phyloP scores from a whole-genome alignment of 2,888 invertebrate genomes.

The Nymphalis urticae region DNA sequence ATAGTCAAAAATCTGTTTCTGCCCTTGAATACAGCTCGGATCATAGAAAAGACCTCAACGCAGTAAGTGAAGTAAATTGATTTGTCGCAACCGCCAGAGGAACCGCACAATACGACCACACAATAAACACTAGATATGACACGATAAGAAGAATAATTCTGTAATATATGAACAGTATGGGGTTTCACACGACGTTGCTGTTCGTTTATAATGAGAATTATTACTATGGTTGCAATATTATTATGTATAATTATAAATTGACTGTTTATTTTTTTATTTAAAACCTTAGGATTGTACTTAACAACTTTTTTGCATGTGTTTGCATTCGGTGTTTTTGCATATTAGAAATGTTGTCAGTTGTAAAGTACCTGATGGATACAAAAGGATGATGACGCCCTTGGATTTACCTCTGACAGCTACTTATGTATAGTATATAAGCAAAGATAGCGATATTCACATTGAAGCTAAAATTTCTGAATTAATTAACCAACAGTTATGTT shows the following conservation, averaged over 20 bases:
- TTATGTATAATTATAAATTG: neutral
- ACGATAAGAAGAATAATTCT: conserved; percentile 48
- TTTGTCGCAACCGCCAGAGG: conserved; percentile 40
- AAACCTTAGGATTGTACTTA: too few species aligned
- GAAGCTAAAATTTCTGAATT: too few species aligned
- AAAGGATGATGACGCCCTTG: too few species aligned
- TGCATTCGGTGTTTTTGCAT: too few species aligned
- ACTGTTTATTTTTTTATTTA: too few species aligned
- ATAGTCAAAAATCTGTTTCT: neutral
- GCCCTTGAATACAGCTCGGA: conserved; percentile 39
- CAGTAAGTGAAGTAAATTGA: conserved; percentile 58
- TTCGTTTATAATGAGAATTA: conserved; percentile 29
- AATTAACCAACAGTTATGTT: too few species aligned
- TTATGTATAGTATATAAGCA: too few species aligned
- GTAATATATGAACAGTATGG: conserved; percentile 47
- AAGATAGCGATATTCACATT: too few species aligned
- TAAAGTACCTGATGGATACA: too few species aligned
- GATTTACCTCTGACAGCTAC: too few species aligned
- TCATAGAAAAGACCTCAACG: conserved; percentile 27
- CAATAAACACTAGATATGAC: conserved; percentile 45
- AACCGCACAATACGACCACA: conserved; percentile 32
- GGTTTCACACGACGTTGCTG: conserved; percentile 41
- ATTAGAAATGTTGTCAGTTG: too few species aligned
- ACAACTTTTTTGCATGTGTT: too few species aligned
- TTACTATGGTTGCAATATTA: conserved; percentile 8